Conservation (phyloP, 2,113 vertebrate species). For the Diadophis punctatus region DNA sequence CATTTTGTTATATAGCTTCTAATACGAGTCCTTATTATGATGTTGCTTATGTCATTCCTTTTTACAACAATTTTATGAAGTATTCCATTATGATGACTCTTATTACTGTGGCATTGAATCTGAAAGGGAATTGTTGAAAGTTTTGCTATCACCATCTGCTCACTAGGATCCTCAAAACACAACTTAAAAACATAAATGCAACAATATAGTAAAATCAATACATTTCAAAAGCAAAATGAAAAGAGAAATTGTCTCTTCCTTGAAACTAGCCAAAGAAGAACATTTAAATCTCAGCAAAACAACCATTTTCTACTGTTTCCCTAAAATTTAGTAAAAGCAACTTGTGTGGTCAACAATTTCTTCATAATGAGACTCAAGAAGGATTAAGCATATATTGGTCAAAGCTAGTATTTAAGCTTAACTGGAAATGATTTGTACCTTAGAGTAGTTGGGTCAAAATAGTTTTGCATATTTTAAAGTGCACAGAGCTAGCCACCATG, state of each 20-base stretch:
- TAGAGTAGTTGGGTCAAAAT: background rate
- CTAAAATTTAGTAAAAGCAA: background rate
- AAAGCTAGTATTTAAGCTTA: background rate
- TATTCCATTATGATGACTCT: background rate
- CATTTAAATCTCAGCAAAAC: background rate
- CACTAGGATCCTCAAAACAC: background rate
- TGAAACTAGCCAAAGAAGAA: background rate
- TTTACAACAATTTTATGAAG: background rate
- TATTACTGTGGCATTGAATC: background rate
- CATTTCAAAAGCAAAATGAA: background rate
- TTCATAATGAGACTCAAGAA: background rate
- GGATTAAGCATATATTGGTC: background rate
- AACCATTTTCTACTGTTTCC: background rate
- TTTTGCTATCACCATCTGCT: background rate
- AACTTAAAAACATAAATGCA: background rate
- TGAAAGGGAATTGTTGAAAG: background rate
- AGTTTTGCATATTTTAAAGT: background rate
- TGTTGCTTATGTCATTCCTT: background rate
- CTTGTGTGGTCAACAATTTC: background rate
- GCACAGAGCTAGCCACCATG: background rate
- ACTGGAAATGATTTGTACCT: background rate
- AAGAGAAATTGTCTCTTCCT: background rate
- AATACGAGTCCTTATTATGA: background rate
- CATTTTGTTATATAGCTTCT: background rate
- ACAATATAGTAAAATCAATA: background rate